Evolutionary conservation across 2,113 vertebrate species (phyloP).

Genomic region (Seriola dumerili): DNA sequence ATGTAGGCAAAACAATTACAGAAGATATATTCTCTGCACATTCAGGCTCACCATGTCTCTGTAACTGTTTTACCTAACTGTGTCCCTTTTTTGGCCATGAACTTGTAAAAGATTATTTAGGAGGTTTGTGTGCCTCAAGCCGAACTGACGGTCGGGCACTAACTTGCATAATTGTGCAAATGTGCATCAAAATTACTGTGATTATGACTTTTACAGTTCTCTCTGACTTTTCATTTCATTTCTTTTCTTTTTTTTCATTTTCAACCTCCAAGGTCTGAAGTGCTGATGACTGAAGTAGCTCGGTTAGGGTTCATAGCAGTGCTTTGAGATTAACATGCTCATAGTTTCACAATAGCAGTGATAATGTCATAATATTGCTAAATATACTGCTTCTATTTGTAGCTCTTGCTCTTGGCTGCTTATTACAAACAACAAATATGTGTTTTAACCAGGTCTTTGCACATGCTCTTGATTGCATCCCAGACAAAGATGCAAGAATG

Average conservation of each 20-base stretch:
- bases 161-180: too few relatives aligned
- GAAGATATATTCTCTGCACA: not conserved
- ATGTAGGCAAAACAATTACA: slow-evolving; percentile 1
- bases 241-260: too few relatives aligned
- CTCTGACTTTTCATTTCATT: too few relatives aligned
- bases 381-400: not conserved
- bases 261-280: too few relatives aligned
- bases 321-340: too few relatives aligned
- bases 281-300: too few relatives aligned
- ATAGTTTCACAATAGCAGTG: too few relatives aligned
- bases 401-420: not conserved
- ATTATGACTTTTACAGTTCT: too few relatives aligned
- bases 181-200: too few relatives aligned
- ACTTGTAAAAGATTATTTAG: not conserved
- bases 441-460: not conserved
- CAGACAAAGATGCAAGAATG: not conserved
- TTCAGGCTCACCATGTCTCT: not conserved
- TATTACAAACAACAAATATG: not conserved
- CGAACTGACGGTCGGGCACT: too few relatives aligned
- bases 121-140: not conserved
- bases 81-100: not conserved
- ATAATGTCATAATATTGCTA: not conserved
- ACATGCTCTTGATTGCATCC: not conserved
- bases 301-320: too few relatives aligned
- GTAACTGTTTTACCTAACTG: not conserved